These are phyloP conservation scores for Ophion costatus DNA, from an alignment of 2,888 invertebrate species.

Conservation along the genomic window DNA sequence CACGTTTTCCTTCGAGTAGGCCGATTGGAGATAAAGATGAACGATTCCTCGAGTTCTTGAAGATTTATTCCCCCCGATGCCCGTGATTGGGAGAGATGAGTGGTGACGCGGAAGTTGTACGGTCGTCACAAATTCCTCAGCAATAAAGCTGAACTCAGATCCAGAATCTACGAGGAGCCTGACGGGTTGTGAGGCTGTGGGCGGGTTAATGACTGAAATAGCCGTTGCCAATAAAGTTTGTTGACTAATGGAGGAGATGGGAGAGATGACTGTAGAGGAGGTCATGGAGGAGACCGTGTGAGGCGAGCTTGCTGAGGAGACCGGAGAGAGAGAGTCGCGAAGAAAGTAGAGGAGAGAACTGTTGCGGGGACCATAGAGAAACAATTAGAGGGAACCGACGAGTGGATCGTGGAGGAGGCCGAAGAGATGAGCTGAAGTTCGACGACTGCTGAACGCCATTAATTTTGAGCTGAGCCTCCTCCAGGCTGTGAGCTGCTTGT, in stretches of 20 bases:
- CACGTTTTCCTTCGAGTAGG: conserved; percentile 5
- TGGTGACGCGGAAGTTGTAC: conserved; percentile 7
- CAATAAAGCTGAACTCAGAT: conserved; percentile 48
- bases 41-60: conserved; percentile 22
- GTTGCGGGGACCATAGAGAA: too few relatives aligned
- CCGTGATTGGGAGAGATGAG: conserved; percentile 7
- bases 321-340: background rate
- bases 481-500: background rate
- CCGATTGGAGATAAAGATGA: background rate
- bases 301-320: background rate
- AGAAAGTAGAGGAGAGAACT: too few relatives aligned
- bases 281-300: background rate
- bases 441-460: conserved; percentile 7
- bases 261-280: conserved; percentile 5
- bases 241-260: background rate
- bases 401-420: too few relatives aligned
- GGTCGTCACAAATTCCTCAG: conserved; percentile 31
- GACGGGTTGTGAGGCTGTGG: conserved; percentile 12
- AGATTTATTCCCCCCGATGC: conserved; percentile 2
- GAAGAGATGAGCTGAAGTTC: background rate
- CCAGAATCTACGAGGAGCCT: conserved; percentile 55
- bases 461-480: background rate
- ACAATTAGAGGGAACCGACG: too few relatives aligned
- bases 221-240: conserved; percentile 46
- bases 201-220: background rate